Evolutionary conservation across 1,140 invertebrate genomes (phyloP), one percentile per base, ranked within the genome.

Genomic region (Portunus trituberculatus): DNA sequence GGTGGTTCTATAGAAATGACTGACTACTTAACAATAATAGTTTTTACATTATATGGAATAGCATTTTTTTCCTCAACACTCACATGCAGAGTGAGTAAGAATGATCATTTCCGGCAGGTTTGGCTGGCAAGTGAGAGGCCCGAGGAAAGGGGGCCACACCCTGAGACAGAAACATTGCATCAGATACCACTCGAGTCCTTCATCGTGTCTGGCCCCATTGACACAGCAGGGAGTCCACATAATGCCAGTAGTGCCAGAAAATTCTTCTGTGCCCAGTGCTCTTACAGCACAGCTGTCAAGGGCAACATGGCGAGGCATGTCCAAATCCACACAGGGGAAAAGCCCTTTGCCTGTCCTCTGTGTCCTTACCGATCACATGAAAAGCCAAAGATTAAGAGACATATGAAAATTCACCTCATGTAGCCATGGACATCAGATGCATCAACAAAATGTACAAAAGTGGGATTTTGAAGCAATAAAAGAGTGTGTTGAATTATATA

Each of bases 341-440:
- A 94, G 45, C 93, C 93, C n/a, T 89, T 76, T 83, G 31, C 93
- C 0, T 94, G 93, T 82, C 88, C 93, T 14, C 87, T 88, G 25
- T 94, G 93, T 82, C 59, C 87, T 45, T 94, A 94, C 32, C 48
- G 93, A 46, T 90, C 93, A 32, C 52, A 91, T 91, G 93, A 90
- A 31, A 94, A 94, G n/a, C 67, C 93, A 29, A 90, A 94, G 48
- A 83, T 94, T 28, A 94, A 90, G 67, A 94, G 93, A 91, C 93
- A 94, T 29, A 16, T 94, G 28, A 52, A n/a, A 1, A 94, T 28
- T 28, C 93, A 94, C n/a, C 67, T 32, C 29, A 39, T 39, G 10
- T 59, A 20, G 10, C 12, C 12, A 20, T 59, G 52, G 12, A 59
- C 52, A 59, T 20, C 52, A 59, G 52, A 59, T 16, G 52, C 52